These are phyloP conservation scores for Pluvianellus socialis DNA, from an alignment of 2,113 vertebrate genomes.

Conservation along the genomic window DNA sequence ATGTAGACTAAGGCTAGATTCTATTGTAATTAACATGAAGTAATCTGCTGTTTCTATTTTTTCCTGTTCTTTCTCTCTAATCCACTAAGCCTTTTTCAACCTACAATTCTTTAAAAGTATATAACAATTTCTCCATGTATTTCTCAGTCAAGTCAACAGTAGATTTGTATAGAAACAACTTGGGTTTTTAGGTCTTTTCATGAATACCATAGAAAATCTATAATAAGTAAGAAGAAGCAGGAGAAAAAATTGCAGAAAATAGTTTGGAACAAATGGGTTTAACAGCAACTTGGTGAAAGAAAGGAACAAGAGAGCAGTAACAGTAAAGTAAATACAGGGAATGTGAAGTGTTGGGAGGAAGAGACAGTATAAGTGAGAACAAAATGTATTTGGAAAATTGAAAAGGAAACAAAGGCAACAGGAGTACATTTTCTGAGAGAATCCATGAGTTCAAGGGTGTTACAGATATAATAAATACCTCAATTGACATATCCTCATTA, in stretches of 20 bases:
- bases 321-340: background rate
- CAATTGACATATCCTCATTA: background rate
- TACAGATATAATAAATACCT: background rate
- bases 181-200: background rate
- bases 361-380: background rate
- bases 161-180: background rate
- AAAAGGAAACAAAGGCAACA: background rate
- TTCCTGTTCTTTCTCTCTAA: background rate
- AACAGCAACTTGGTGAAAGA: background rate
- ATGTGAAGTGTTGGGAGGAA: background rate
- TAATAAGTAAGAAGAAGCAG: background rate
- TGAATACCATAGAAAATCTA: background rate
- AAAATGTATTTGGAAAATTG: background rate
- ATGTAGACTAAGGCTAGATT: background rate
- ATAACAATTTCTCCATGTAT: background rate
- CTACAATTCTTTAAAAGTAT: background rate
- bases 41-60: background rate
- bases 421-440: background rate
- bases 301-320: background rate
- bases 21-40: background rate
- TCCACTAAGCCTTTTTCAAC: background rate
- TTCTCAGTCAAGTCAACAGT: background rate
- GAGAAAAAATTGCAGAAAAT: background rate
- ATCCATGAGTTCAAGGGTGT: background rate
- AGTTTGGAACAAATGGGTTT: background rate